Conservation (phyloP, 2,113 vertebrate species). For the Tychaedon coryphoeus region DNA sequence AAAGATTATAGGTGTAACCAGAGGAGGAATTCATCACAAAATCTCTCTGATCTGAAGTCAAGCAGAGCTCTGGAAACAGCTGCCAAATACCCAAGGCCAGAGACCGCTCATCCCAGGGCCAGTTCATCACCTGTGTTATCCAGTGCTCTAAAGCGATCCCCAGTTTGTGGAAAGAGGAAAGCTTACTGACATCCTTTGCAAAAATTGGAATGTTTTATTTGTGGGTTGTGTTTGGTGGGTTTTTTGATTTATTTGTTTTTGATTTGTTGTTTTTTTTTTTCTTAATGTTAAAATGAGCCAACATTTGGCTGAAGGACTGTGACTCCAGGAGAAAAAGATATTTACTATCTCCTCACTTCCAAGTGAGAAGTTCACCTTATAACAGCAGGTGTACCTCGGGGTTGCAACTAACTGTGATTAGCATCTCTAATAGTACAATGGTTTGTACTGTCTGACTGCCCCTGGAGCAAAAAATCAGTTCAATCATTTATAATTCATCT, state of each 20-base stretch:
- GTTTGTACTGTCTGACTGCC: background rate
- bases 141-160: background rate
- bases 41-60: slow-evolving; percentile 41
- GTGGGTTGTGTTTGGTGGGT: background rate
- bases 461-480: background rate
- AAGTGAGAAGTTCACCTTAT: background rate
- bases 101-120: background rate
- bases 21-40: slow-evolving; percentile 12
- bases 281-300: background rate
- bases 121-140: background rate
- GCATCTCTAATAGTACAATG: background rate
- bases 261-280: background rate
- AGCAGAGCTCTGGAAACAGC: slow-evolving; percentile 25
- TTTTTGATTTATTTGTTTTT: background rate
- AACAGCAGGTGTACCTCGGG: background rate
- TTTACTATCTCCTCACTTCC: background rate
- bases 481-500: background rate
- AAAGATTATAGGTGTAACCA: slow-evolving; percentile 48
- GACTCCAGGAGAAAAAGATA: background rate
- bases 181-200: background rate
- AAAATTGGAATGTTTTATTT: background rate
- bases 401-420: background rate
- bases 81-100: background rate
- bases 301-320: background rate
- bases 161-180: background rate